Evolutionary conservation across 2,888 invertebrate species (phyloP).

Genomic region (Ypsolopha scabrella): DNA sequence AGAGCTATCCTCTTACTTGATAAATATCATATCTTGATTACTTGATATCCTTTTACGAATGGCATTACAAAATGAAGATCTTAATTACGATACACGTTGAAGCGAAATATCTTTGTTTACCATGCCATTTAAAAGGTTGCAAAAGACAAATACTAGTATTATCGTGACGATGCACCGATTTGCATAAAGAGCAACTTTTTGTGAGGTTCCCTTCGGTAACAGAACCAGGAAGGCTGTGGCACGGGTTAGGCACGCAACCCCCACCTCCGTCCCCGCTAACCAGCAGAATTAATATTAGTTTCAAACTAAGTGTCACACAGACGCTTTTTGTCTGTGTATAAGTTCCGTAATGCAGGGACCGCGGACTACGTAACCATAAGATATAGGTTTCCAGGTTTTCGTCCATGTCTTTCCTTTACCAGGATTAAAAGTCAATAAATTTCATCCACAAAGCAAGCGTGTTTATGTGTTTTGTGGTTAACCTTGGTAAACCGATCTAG

Average conservation of each 20-base stretch:
- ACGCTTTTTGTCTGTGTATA: slow-evolving; percentile 29
- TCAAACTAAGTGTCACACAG: slow-evolving; percentile 51
- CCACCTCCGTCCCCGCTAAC: slow-evolving; percentile 20
- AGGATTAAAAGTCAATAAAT: too few relatives aligned
- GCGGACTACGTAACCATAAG: background rate
- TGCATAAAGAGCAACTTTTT: slow-evolving; percentile 56
- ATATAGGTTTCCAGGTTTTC: background rate
- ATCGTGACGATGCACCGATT: slow-evolving; percentile 50
- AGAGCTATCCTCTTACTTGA: too few relatives aligned
- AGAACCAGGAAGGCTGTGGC: slow-evolving; percentile 7
- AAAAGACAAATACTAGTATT: slow-evolving; percentile 28
- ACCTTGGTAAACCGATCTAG: too few relatives aligned
- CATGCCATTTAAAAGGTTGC: slow-evolving; percentile 7
- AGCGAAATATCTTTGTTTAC: slow-evolving; percentile 6
- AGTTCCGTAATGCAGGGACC: background rate
- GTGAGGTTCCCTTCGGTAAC: slow-evolving; percentile 26
- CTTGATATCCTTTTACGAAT: too few relatives aligned
- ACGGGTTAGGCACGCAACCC: slow-evolving; percentile 35
- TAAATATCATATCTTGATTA: too few relatives aligned
- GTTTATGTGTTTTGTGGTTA: too few relatives aligned
- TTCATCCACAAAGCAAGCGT: too few relatives aligned
- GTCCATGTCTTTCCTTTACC: background rate
- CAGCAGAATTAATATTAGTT: slow-evolving; percentile 53
- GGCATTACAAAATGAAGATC: background rate
- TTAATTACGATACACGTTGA: slow-evolving; percentile 5